These are phyloP conservation scores for Deilephila porcellus DNA, from an alignment of 2,888 invertebrate species.

Conservation along the genomic window DNA sequence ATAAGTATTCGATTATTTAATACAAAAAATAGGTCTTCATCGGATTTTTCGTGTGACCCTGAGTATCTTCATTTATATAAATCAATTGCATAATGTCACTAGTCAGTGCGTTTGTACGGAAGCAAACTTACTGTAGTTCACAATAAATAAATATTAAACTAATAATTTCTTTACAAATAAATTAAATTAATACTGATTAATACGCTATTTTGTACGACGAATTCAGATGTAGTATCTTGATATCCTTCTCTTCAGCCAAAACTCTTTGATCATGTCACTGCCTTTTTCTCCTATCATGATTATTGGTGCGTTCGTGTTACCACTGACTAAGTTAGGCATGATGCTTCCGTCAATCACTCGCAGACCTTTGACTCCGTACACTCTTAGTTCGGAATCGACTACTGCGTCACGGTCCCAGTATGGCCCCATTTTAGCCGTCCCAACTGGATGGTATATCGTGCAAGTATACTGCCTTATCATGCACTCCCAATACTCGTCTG, in stretches of 20 bases:
- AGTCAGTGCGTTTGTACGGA: background rate
- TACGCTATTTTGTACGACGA: constrained; percentile 51
- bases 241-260: constrained; percentile 87
- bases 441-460: constrained; percentile 94
- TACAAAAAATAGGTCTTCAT: too few species aligned
- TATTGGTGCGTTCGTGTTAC: constrained; percentile 93
- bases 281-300: constrained; percentile 97
- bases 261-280: constrained; percentile 93
- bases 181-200: constrained; percentile 49
- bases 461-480: constrained; percentile 93
- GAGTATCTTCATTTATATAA: too few species aligned
- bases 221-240: constrained; percentile 72
- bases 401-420: constrained; percentile 93
- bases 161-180: constrained; percentile 42
- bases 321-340: constrained; percentile 94
- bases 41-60: too few species aligned
- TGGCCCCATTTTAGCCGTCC: constrained; percentile 96
- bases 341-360: constrained; percentile 94
- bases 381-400: constrained; percentile 91
- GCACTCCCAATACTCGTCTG: constrained; percentile 94
- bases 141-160: constrained; percentile 21
- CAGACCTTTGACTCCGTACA: constrained; percentile 91
- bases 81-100: too few species aligned
- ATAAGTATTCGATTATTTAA: too few species aligned
- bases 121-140: background rate